Base-by-base conservation (phyloP, 1,140 invertebrate species). In the Papilio xuthus region DNA sequence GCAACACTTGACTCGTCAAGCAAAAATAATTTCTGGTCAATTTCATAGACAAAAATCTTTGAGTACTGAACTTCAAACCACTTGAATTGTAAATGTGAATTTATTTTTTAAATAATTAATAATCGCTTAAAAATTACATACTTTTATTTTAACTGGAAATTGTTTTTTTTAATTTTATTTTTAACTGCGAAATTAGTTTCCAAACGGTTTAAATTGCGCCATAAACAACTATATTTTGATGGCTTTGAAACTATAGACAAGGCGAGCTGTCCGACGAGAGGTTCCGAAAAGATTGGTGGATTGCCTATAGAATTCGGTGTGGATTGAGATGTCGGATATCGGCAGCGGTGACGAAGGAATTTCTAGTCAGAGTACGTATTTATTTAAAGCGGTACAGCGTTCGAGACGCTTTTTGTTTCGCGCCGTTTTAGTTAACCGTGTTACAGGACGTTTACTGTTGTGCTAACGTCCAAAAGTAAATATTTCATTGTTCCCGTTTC, bases 301-400 rank as follows among this genome's bases (percentile, higher is more conserved):
- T 93, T 86, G 91, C 89, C 88, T 92, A 90, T 93, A 93, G 88
- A 93, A 90, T 90, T 94, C 90, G 93, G 94, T 94, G 92, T 93
- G 94, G 94, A 92, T 94, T 95, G 95, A 94, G 94, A 96, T 96
- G 96, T 96, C 96, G 93, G 96, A 96, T 95, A 95, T 96, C 94
- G 95, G 95, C 92, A 96, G 96, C 94, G 95, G 95, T 89, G 96
- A 96, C 95, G 96, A 96, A 90, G 95, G 95, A 89, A 95, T 95
- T 94, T 95, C 95, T 95, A 96, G 95, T 95, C 95, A 96, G 95
- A 96, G 96, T 96, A 95, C 94, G 95, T 95, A 94, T 94, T 90
- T 89, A 89, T 91, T 91, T 88, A 88, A 85, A 89, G 83, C 82
- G 83, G 84, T 80, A 71, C 84, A 88, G 79, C 74, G 81, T 87